Conservation (phyloP, 2,113 vertebrate genomes). For the Trematomus loennbergii region DNA sequence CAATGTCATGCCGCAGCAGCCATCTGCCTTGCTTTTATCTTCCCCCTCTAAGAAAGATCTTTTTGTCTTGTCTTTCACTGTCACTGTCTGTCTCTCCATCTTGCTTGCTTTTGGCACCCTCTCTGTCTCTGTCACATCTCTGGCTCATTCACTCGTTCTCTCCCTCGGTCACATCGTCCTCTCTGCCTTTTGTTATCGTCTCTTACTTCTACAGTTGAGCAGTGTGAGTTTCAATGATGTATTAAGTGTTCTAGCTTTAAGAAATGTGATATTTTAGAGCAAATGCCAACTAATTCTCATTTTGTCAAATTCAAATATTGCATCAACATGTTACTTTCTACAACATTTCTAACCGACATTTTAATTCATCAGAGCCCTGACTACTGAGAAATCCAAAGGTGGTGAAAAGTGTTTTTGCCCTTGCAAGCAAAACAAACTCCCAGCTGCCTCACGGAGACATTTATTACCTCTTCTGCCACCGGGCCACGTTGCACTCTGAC, state of each 20-base stretch:
- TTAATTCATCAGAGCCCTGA: not conserved
- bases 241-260: not conserved
- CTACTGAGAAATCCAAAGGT: not conserved
- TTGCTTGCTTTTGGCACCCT: conserved; percentile 25
- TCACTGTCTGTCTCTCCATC: conserved; percentile 38
- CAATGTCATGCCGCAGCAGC: conserved; percentile 32
- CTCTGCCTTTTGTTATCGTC: not conserved
- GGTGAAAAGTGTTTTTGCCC: not conserved
- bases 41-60: conserved; percentile 38
- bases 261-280: conserved; percentile 2
- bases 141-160: not conserved
- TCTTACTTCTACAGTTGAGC: conserved; percentile 11
- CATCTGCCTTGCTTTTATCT: conserved; percentile 47
- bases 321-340: not conserved
- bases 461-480: conserved; percentile 5
- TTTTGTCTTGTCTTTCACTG: conserved; percentile 32
- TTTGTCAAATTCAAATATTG: not conserved
- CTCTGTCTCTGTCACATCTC: conserved; percentile 14
- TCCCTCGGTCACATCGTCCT: conserved; percentile 11
- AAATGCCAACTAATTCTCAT: not conserved
- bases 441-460: conserved; percentile 31
- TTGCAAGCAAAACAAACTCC: conserved; percentile 10
- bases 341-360: not conserved
- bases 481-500: conserved; percentile 4
- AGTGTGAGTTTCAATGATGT: not conserved